phyloP scores from a whole-genome alignment of 2,888 invertebrate genomes.

The Steinernema carpocapsae region DNA sequence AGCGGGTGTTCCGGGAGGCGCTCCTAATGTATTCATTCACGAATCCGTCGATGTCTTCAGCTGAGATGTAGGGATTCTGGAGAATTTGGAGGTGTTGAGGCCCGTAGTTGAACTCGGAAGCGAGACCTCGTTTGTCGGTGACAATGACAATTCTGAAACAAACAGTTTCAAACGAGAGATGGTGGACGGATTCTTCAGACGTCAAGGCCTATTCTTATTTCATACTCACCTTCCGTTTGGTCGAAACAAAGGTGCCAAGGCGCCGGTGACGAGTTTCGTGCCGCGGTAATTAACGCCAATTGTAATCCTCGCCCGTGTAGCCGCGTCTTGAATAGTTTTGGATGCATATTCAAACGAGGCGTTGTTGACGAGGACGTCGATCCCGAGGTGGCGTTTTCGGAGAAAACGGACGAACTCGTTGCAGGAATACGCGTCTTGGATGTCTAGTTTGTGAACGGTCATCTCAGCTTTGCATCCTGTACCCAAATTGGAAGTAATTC shows the following conservation, averaged over 20 bases:
- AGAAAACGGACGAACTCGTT: not conserved
- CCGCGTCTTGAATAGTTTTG: not conserved
- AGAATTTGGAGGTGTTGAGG: too few species aligned
- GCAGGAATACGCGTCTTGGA: not conserved
- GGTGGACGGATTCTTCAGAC: not conserved
- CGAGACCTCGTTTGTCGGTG: too few species aligned
- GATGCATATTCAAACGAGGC: not conserved
- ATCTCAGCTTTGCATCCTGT: not conserved
- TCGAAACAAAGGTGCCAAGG: not conserved
- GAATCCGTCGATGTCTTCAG: too few species aligned
- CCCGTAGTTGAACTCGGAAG: too few species aligned
- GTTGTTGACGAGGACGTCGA: not conserved
- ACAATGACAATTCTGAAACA: not conserved
- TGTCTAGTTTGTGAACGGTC: not conserved
- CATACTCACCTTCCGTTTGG: not conserved
- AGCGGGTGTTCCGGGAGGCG: too few species aligned
- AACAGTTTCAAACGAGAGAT: not conserved
- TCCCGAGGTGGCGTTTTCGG: not conserved
- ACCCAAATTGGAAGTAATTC: too few species aligned
- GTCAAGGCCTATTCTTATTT: too few species aligned
- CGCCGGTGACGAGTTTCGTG: not conserved
- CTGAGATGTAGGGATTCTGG: too few species aligned
- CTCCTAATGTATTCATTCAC: too few species aligned
- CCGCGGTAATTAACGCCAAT: slow-evolving; percentile 10
- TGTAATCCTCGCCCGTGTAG: not conserved